These are phyloP conservation scores for Macaria liturata DNA, from an alignment of 2,888 invertebrate species.

Conservation along the genomic window DNA sequence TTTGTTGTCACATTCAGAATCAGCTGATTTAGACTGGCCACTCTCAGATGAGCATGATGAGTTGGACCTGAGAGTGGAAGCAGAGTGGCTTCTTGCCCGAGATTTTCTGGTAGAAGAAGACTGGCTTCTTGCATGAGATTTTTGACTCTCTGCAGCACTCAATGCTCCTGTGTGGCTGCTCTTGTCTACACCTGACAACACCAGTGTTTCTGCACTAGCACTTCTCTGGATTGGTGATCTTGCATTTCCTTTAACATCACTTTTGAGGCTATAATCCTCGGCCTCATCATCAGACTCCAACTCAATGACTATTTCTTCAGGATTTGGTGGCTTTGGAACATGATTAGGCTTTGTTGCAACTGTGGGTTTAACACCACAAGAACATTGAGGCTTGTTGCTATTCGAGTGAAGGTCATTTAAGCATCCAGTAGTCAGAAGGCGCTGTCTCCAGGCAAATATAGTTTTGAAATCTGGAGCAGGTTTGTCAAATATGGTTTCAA, in stretches of 20 bases:
- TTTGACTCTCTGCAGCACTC: slow-evolving; percentile 45
- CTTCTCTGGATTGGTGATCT: slow-evolving; percentile 46
- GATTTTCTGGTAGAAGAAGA: slow-evolving; percentile 48
- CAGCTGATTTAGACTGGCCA: slow-evolving; percentile 62
- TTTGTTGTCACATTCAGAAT: slow-evolving; percentile 59
- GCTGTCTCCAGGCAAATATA: slow-evolving; percentile 74
- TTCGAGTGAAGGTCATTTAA: slow-evolving; percentile 66
- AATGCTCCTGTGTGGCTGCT: slow-evolving; percentile 38
- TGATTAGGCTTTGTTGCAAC: slow-evolving; percentile 24
- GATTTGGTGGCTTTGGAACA: slow-evolving; percentile 55
- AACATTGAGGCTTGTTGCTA: slow-evolving; percentile 21
- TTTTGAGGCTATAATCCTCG: slow-evolving; percentile 52
- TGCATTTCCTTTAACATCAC: slow-evolving; percentile 33
- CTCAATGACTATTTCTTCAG: slow-evolving; percentile 66
- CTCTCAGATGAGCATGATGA: slow-evolving; percentile 67
- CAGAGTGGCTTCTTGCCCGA: slow-evolving; percentile 51
- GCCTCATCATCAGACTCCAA: slow-evolving; percentile 58
- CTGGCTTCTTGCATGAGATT: slow-evolving; percentile 49
- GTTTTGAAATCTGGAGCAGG: slow-evolving; percentile 78
- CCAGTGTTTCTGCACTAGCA: slow-evolving; percentile 65
- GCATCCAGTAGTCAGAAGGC: slow-evolving; percentile 68
- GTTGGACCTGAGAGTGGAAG: slow-evolving; percentile 47
- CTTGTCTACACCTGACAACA: slow-evolving; percentile 49
- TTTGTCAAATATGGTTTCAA: slow-evolving; percentile 69
- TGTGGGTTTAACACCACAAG: not conserved